Evolutionary conservation across 2,113 vertebrate genomes (phyloP), one percentile per base, ranked within the genome.

Genomic region (Semicossyphus pulcher): DNA sequence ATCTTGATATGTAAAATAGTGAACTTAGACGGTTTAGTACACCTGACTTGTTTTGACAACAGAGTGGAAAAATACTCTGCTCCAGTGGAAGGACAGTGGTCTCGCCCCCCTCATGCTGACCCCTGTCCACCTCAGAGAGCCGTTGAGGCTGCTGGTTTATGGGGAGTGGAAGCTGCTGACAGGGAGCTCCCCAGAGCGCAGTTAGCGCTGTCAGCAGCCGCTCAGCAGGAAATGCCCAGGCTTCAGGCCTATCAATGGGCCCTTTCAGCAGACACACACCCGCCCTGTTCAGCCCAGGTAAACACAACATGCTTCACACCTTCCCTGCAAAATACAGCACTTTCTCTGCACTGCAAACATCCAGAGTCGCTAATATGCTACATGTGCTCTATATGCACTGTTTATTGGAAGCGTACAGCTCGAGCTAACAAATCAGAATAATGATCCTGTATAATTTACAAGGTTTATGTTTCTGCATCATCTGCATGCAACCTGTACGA

Each of bases 151-250:
- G 53, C 61, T 70, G 52, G 61, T 86, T 88, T 52, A 83, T 82
- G 69, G 76, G 49, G 83, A 71, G 66, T 83, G 72, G 76, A 62
- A 67, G 80, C 64, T 86, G 89, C 73, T 91, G 88, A 92, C 89
- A 89, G 75, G 39, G 8, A 52, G 56, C 26, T 87, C 92, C 87
- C 88, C 73, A 37, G 82, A 80, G 89, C 64, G 18, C 79, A 7
- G 59, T 90, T 86, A 89, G 53, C 21, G 32, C 85, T 89, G 87
- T 93, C 88, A 89, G 82, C 84, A 69, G 80, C 59, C 37, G 80
- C 72, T 61, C 68, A 77, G 85, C 85, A 90, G 91, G 91, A 94
- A 91, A 90, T 69, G 78, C 80, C 78, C 88, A 69, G 84, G 86
- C 81, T 92, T 87, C 69, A 65, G 90, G 80, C 86, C 90, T 78